These are phyloP conservation scores for Ceratosolen solmsi DNA, from an alignment of 1,140 invertebrate genomes.

Conservation along the genomic window DNA sequence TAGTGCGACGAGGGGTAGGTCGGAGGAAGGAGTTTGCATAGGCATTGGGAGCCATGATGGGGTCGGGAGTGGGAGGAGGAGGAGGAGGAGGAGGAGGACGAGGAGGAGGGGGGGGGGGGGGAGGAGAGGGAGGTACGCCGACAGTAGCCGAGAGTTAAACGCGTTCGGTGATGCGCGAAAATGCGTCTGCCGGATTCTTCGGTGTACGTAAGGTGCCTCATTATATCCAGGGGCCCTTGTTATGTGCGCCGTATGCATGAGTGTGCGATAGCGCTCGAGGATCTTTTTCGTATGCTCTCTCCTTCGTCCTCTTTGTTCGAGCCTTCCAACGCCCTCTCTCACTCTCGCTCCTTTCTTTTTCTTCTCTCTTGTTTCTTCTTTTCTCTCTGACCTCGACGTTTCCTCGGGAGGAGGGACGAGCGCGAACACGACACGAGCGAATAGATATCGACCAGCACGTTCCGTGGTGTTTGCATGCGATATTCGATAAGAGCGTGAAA, in stretches of 20 bases:
- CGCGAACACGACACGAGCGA: constrained; percentile 1
- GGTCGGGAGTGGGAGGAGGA: neutral
- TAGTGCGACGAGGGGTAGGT: too few relatives aligned
- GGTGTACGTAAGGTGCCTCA: constrained; percentile 59
- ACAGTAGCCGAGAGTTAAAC: constrained; percentile 59
- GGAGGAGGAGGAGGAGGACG: neutral
- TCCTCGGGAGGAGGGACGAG: neutral
- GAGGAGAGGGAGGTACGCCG: constrained; percentile 38
- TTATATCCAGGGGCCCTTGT: constrained; percentile 52
- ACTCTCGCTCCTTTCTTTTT: neutral
- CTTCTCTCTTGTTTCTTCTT: neutral
- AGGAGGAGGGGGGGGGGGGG: neutral
- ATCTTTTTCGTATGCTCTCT: constrained; percentile 16
- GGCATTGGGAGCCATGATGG: too few relatives aligned
- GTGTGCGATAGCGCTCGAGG: constrained; percentile 14
- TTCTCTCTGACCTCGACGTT: neutral
- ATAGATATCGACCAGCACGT: neutral
- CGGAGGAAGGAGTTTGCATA: too few relatives aligned
- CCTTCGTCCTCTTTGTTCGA: neutral
- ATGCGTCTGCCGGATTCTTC: constrained; percentile 66
- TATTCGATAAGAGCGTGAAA: neutral
- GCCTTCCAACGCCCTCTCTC: neutral
- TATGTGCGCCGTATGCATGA: constrained; percentile 5
- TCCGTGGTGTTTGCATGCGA: neutral
- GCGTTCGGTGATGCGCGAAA: constrained; percentile 59